These are phyloP conservation scores for Sicus ferrugineus DNA, from an alignment of 2,888 invertebrate genomes.

Conservation along the genomic window DNA sequence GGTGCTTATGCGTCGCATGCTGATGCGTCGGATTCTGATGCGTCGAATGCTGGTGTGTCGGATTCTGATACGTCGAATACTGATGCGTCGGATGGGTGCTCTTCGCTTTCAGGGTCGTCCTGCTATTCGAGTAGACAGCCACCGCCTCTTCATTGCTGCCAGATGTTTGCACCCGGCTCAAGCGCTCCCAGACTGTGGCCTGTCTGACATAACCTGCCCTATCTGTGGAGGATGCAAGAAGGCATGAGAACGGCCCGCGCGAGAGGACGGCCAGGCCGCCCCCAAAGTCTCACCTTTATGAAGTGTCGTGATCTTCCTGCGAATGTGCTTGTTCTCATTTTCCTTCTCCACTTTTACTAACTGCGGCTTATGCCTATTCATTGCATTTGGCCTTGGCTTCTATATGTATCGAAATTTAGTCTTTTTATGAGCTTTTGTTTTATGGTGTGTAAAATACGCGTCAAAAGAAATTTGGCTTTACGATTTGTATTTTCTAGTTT, in stretches of 20 bases:
- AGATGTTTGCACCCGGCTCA: conserved; percentile 40
- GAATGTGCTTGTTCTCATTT: conserved; percentile 42
- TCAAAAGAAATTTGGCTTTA: conserved; percentile 22
- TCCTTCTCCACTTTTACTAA: conserved; percentile 44
- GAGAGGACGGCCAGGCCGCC: background rate
- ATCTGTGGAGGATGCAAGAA: background rate
- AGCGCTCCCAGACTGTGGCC: conserved; percentile 43
- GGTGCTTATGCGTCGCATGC: background rate
- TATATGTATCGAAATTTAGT: conserved; percentile 13
- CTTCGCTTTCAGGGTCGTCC: conserved; percentile 20
- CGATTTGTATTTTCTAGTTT: conserved; percentile 5
- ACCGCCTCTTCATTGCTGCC: conserved; percentile 35
- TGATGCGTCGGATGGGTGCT: conserved; percentile 31
- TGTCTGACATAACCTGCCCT: background rate
- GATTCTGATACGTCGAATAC: too few relatives aligned
- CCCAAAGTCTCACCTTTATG: conserved; percentile 33
- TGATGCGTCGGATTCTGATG: background rate
- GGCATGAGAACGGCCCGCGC: background rate
- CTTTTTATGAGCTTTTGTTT: too few relatives aligned
- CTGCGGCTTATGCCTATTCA: conserved; percentile 34
- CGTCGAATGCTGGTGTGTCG: too few relatives aligned
- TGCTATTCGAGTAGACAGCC: background rate
- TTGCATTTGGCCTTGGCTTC: conserved; percentile 32
- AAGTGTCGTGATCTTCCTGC: conserved; percentile 22
- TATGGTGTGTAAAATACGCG: conserved; percentile 9